Evolutionary conservation across 2,113 vertebrate genomes (phyloP), one percentile per base, ranked within the genome.

Genomic region (Protobothrops flavoviridis): DNA sequence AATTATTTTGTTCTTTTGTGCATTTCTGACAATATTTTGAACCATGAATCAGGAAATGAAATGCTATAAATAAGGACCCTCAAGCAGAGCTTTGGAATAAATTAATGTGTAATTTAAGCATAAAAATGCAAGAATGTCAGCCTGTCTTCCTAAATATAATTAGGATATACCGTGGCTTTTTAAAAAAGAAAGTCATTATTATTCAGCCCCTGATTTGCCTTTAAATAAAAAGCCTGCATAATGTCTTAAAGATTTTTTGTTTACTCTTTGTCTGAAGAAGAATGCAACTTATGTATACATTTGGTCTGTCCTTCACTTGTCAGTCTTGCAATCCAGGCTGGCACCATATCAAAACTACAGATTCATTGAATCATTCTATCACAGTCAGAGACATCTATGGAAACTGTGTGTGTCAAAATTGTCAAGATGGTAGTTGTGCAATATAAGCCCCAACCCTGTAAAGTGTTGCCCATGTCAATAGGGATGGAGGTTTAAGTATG

Each of bases 191-290:
- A 52, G 24, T 11, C 2, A 89, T 52, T 26, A 94, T 87, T 48
- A 8, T 92, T 87, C 92, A 90, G 39, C 61, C 39, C 29, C 52
- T 90, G 64, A 55, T 53, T 95, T 95, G 95, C 90, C 61, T 91
- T 92, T 92, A 59, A 39, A 21, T n/a, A 87, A 86, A 52, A 39
- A 81, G 26, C 3, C 23, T 86, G 39, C 20, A 91, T 95, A 57
- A 20, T 93, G 95, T 96, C 89, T 93, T 95, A 89, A 74, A 95
- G 57, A 11, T 86, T 52, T 10, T 93, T 88, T 85, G 26, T 33
- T 95, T 94, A 61, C 85, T 94, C 93, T 94, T 93, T 94, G 29
- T 95, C 96, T 98, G 95, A 81, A 92, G 92, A 94, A 96, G 94
- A 94, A 94, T 95, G 57, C 91, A 95, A 91, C 92, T 95, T 95